Evolutionary conservation across 2,888 invertebrate genomes (phyloP).

Genomic region (Amphiduros pacificus): DNA sequence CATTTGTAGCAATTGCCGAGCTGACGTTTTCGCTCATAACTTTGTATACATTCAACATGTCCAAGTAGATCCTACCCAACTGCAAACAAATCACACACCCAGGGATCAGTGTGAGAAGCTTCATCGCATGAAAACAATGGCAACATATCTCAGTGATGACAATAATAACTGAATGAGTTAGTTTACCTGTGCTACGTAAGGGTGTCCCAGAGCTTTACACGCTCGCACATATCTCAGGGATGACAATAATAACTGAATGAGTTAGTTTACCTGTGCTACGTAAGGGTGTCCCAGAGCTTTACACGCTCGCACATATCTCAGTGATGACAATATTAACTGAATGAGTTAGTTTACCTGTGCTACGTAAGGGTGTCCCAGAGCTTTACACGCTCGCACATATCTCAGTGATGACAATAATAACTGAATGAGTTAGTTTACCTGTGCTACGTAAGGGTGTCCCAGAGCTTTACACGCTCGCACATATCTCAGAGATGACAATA

Average conservation of each 20-base stretch:
- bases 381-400: conserved; percentile 97
- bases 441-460: conserved; percentile 92
- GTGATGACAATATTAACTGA: too few species aligned
- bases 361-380: conserved; percentile 96
- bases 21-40: conserved; percentile 68
- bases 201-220: conserved; percentile 96
- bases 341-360: too few species aligned
- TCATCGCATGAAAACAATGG: too few species aligned
- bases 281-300: conserved; percentile 96
- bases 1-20: conserved; percentile 83
- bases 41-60: conserved; percentile 99
- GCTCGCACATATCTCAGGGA: conserved; percentile 97
- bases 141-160: too few species aligned
- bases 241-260: too few species aligned
- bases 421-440: too few species aligned
- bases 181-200: conserved; percentile 93
- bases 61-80: conserved; percentile 94
- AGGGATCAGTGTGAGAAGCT: too few species aligned
- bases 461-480: conserved; percentile 98
- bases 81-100: conserved; percentile 64
- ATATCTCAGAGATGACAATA: too few species aligned
- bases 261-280: too few species aligned
- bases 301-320: conserved; percentile 96
- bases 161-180: too few species aligned
- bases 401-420: conserved; percentile 64